Base-by-base conservation (phyloP, 2,113 vertebrate species). In the Trichechus manatus region DNA sequence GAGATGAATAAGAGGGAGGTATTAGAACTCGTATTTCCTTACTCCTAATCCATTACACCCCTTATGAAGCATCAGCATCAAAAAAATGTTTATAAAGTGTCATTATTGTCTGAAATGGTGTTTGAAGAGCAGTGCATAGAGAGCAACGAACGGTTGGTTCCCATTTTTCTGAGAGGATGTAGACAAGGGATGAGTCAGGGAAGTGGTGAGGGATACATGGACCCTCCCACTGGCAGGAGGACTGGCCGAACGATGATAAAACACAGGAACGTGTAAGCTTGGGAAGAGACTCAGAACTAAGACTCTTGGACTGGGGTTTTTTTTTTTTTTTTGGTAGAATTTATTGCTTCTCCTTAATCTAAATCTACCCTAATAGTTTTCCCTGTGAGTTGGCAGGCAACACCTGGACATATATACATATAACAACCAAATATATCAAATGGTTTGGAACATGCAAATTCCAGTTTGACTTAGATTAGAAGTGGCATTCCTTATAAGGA, bases 11-110 rank as follows among this genome's bases (percentile, higher is more conserved):
- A 89, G 13, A 79, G 8, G 7, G 81, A 72, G n/a, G 47, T 78
- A 53, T 36, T 23, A 95, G 36, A 93, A 68, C 36, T 77, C 22
- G 59, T 27, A 44, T 79, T 11, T 72, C 31, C 72, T 94, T 90
- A 63, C n/a, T 77, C 25, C 47, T 80, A 87, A 85, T 44, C 10
- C 5, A 56, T 25, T 44, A 25, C 4, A 68, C 9, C 47, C 56
- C n/a, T 79, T 85, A 29, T 50, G 22, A 75, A 66, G 22, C 59
- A 81, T 77, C 87, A 63, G 17, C 27, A 72, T 64, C 22, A 70
- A 50, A 10, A 50, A 91, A 80, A 4, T n/a, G 66, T 44, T 72
- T 87, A 53, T 33, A 59, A 89, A 74, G 25, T 47, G 17, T 44
- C 42, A 56, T 29, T 83, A 72, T 72, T 88, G 11, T 77, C 72